These are phyloP conservation scores for Apamea crenata DNA, from an alignment of 2,888 invertebrate species.

Conservation along the genomic window DNA sequence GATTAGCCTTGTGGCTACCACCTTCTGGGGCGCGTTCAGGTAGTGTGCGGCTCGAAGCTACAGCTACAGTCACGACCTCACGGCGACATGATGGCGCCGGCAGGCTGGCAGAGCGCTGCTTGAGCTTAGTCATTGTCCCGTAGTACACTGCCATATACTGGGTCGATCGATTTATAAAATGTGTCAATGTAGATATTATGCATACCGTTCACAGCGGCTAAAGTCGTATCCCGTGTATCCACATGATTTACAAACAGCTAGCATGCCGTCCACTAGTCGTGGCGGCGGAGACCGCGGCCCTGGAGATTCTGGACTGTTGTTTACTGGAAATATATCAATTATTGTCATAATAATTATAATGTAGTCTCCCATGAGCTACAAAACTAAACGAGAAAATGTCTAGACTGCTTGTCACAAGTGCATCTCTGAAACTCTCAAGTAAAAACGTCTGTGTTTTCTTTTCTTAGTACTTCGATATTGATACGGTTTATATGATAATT, in stretches of 20 bases:
- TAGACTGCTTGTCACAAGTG: not conserved
- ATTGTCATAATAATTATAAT: not conserved
- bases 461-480: too few relatives aligned
- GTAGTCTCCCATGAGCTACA: not conserved
- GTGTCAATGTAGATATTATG: not conserved
- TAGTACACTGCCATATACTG: not conserved
- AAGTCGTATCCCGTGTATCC: constrained; percentile 95
- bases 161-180: not conserved
- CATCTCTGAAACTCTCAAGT: not conserved
- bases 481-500: too few relatives aligned
- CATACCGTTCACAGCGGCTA: constrained; percentile 93
- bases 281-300: constrained; percentile 91
- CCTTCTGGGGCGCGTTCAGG: too few relatives aligned
- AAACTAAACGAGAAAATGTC: not conserved
- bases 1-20: too few relatives aligned
- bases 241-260: constrained; percentile 95
- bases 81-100: too few relatives aligned
- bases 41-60: too few relatives aligned
- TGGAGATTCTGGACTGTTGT: constrained; percentile 85
- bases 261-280: constrained; percentile 92
- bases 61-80: not conserved
- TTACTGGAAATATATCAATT: constrained; percentile 68
- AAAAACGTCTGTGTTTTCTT: not conserved
- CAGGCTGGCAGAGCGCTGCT: not conserved
- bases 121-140: not conserved